These are phyloP conservation scores for Heliangelus exortis DNA, from an alignment of 2,797 vertebrate species.

Conservation along the genomic window DNA sequence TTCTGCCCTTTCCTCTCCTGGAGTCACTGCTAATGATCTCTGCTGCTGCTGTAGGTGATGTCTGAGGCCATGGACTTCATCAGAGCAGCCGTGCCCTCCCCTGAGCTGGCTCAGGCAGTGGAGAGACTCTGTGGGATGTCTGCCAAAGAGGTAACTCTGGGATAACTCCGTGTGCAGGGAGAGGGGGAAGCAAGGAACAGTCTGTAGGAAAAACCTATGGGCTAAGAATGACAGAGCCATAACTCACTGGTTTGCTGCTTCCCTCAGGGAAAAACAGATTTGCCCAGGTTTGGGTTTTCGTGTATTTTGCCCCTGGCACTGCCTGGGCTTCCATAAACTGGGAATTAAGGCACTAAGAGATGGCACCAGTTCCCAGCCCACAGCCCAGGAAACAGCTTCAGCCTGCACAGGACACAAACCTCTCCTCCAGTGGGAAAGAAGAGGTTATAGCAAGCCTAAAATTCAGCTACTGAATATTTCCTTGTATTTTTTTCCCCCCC, in stretches of 20 bases:
- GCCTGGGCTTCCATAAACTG: background rate
- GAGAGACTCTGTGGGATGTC: slow-evolving; percentile 51
- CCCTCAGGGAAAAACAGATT: background rate
- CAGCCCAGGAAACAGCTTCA: background rate
- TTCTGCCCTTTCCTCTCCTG: background rate
- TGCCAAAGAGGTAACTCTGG: background rate
- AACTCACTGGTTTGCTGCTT: background rate
- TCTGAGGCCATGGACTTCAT: slow-evolving; percentile 61
- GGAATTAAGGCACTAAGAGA: background rate
- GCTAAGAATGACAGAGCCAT: background rate
- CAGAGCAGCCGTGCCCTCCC: background rate
- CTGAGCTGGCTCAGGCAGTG: slow-evolving; percentile 45
- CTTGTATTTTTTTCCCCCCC: fast-evolving
- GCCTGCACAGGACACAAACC: background rate
- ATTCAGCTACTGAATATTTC: background rate
- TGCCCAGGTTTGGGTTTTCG: background rate
- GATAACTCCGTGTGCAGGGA: background rate
- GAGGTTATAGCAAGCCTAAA: background rate
- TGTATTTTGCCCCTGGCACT: background rate
- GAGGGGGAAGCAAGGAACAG: background rate
- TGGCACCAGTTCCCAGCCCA: background rate
- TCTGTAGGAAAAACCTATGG: background rate
- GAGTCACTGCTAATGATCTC: background rate
- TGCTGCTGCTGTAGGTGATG: slow-evolving; percentile 42
- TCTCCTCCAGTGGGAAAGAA: background rate